Conservation (phyloP, 2,888 invertebrate genomes). For the Thera obeliscata region DNA sequence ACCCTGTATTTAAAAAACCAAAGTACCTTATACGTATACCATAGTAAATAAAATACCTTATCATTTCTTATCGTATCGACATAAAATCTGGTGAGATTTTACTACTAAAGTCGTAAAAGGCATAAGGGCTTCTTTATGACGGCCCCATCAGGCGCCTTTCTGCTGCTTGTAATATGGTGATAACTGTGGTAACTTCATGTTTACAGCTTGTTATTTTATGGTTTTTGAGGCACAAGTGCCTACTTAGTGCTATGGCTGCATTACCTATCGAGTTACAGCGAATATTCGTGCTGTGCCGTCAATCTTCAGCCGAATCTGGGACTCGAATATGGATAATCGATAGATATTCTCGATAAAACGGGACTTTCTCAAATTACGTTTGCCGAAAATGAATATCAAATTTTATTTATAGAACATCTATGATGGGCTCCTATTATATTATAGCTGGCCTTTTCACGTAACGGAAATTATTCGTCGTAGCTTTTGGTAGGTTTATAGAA, state of each 20-base stretch:
- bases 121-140: slow-evolving; percentile 49
- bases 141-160: slow-evolving; percentile 41
- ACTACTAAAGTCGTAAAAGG: slow-evolving; percentile 46
- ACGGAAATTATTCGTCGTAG: no score
- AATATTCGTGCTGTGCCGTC: neutral
- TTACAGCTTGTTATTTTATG: slow-evolving; percentile 28
- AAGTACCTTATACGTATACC: neutral
- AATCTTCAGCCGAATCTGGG: no score
- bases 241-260: neutral
- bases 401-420: no score
- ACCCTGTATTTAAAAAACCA: neutral
- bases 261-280: neutral
- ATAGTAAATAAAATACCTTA: slow-evolving; percentile 18
- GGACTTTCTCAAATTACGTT: no score
- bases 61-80: slow-evolving; percentile 45
- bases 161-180: slow-evolving; percentile 31
- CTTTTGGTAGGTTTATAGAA: no score
- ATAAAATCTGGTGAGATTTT: slow-evolving; percentile 48
- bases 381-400: no score
- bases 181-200: slow-evolving; percentile 36
- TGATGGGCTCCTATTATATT: no score
- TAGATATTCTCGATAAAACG: no score
- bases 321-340: no score
- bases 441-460: no score
- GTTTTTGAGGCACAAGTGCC: slow-evolving; percentile 8